phyloP scores from a whole-genome alignment of 1,140 invertebrate species.

The Vanessa atalanta region DNA sequence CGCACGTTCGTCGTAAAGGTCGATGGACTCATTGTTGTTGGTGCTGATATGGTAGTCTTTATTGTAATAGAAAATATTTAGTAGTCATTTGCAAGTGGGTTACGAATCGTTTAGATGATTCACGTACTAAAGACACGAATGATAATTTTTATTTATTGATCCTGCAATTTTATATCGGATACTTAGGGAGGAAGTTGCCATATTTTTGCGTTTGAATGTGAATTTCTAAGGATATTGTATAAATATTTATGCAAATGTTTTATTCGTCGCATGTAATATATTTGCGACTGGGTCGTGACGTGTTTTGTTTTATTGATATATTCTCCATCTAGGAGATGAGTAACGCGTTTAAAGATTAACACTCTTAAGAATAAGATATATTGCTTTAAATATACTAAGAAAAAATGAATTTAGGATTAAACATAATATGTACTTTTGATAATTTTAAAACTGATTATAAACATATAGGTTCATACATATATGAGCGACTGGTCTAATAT shows the following conservation, averaged over 20 bases:
- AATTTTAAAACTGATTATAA: no score
- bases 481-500: no score
- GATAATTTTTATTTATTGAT: slow-evolving; percentile 49
- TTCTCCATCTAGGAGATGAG: no score
- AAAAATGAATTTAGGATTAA: no score
- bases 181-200: slow-evolving; percentile 27
- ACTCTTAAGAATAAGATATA: no score
- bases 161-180: slow-evolving; percentile 32
- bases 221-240: slow-evolving; percentile 11
- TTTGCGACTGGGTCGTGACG: background rate
- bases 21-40: slow-evolving; percentile 59
- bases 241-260: background rate
- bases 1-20: slow-evolving; percentile 59
- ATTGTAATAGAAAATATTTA: slow-evolving; percentile 57
- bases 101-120: slow-evolving; percentile 49
- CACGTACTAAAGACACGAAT: slow-evolving; percentile 39
- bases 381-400: no score
- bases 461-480: no score
- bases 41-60: slow-evolving; percentile 54
- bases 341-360: no score
- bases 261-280: background rate
- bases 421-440: no score
- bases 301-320: no score
- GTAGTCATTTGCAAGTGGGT: slow-evolving; percentile 60
- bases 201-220: slow-evolving; percentile 18